A percentile compares a stretch with the other conserved stretches of the same genome.
Conservation (phyloP, 2,113 vertebrate genomes). For the Carollia perspicillata region DNA sequence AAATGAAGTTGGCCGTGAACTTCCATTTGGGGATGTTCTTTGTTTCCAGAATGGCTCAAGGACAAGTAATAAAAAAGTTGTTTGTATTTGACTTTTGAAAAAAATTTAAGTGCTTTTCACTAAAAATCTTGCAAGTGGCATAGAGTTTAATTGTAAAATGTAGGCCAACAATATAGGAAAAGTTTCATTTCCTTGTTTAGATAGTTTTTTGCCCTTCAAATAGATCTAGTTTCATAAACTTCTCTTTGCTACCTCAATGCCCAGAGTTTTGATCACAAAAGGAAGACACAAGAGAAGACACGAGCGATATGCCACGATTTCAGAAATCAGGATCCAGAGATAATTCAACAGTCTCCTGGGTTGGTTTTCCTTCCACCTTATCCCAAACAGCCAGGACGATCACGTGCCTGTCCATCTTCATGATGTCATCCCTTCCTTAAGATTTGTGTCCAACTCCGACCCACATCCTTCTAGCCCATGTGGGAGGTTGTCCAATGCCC, state of each 20-base stretch:
- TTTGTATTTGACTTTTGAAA: not conserved
- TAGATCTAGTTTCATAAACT: not conserved
- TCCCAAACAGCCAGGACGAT: not conserved
- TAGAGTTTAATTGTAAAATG: not conserved
- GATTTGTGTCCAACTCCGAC: not conserved
- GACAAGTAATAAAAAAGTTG: not conserved
- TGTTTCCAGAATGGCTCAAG: not conserved
- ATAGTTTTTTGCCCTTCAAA: not conserved
- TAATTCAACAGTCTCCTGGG: not conserved
- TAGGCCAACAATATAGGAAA: not conserved
- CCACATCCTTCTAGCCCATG: not conserved
- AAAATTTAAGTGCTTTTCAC: not conserved
- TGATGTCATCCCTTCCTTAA: not conserved
- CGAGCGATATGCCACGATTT: accelerated
- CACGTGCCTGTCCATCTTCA: not conserved
- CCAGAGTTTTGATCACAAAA: not conserved
- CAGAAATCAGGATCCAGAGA: not conserved
- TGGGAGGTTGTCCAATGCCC: accelerated
- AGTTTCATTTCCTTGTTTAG: not conserved
- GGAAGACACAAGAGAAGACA: not conserved
- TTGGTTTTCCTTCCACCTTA: not conserved
- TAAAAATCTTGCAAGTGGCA: not conserved
- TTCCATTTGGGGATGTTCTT: not conserved
- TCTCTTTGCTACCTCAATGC: not conserved
- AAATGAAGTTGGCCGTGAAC: not conserved